Base-by-base conservation (phyloP, 2,113 vertebrate genomes). In the Alectura lathami region DNA sequence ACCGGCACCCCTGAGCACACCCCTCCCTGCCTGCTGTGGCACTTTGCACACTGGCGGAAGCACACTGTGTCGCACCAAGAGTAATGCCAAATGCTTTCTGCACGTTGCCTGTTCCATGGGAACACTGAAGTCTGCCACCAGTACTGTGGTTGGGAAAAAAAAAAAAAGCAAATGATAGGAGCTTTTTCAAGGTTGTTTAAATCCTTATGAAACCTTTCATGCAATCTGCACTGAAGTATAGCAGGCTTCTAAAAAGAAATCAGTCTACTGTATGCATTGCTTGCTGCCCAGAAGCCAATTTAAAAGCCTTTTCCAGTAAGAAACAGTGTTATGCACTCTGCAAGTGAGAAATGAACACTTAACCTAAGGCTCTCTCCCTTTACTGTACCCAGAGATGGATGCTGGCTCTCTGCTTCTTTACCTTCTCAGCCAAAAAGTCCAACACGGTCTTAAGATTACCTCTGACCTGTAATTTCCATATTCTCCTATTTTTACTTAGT, bases 181-280 rank as follows among this genome's bases (percentile, higher is more conserved):
- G 76, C 57, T 47, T 86, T 93, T 93, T 75, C 72, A 90, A 88
- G 80, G 79, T 75, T 86, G 64, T 32, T 94, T 84, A 86, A 96
- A 96, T 81, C 53, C 64, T 78, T 43, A 69, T 36, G 64, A 93
- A 90, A 74, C 47, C 87, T 70, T 81, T 67, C 40, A 57, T 6
- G 23, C 70, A 87, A 80, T 60, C 87, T 77, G 63, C 0, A 0
- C 75, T 43, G 47, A 91, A 94, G 64, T 60, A 6, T 32, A 83
- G 62, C 57, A 83, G 43, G 43, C 53, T 74, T 42, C 36, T 38
- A 38, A 36, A 2, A 6, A 36, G 81, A 81, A 94, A 69, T 42
- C 36, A 75, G 27, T 27, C 8, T 66, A 82, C 67, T 69, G 43
- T 64, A 66, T 57, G 45, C 59, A 57, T 69, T 68, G 67, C 57